phyloP scores from a whole-genome alignment of 1,140 invertebrate species.

The Drosophila cardini region DNA sequence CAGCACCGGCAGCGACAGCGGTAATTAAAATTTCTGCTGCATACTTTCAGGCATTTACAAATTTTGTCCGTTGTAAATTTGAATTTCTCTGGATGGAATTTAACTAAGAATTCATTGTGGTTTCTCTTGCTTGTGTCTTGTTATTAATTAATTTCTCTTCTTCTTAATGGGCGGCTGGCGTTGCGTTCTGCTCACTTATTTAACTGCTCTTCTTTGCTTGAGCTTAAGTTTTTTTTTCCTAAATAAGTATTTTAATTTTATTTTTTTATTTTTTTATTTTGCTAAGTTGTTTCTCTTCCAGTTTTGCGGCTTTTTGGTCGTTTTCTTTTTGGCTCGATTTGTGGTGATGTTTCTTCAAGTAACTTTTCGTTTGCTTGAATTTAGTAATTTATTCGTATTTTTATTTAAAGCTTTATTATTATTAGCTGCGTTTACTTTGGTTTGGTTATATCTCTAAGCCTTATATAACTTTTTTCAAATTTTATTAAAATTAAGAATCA shows the following conservation, averaged over 20 bases:
- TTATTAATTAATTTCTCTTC: slow-evolving; percentile 36
- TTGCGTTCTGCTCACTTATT: slow-evolving; percentile 53
- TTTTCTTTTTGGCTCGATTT: slow-evolving; percentile 52
- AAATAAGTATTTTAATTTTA: slow-evolving; percentile 7
- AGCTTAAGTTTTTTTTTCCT: slow-evolving; percentile 4
- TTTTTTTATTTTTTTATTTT: slow-evolving; percentile 8
- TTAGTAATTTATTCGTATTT: slow-evolving; percentile 24
- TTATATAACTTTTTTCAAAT: slow-evolving; percentile 48
- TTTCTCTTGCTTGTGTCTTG: slow-evolving; percentile 13
- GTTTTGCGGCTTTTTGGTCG: slow-evolving; percentile 45
- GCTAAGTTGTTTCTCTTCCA: slow-evolving; percentile 34
- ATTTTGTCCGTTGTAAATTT: slow-evolving; percentile 19
- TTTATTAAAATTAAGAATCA: slow-evolving; percentile 84
- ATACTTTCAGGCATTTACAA: slow-evolving; percentile 38
- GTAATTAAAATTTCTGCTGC: slow-evolving; percentile 32
- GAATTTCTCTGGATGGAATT: slow-evolving; percentile 68
- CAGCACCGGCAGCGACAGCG: not conserved
- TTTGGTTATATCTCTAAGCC: slow-evolving; percentile 22
- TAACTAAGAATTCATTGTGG: slow-evolving; percentile 59
- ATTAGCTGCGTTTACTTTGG: slow-evolving; percentile 23
- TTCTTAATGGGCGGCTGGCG: slow-evolving; percentile 77
- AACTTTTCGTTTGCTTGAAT: slow-evolving; percentile 31
- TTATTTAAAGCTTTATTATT: slow-evolving; percentile 45
- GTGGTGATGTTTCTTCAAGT: slow-evolving; percentile 25
- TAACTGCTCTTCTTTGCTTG: slow-evolving; percentile 23